Conservation (phyloP, 2,797 vertebrate genomes). For the Tarsius wallacei region DNA sequence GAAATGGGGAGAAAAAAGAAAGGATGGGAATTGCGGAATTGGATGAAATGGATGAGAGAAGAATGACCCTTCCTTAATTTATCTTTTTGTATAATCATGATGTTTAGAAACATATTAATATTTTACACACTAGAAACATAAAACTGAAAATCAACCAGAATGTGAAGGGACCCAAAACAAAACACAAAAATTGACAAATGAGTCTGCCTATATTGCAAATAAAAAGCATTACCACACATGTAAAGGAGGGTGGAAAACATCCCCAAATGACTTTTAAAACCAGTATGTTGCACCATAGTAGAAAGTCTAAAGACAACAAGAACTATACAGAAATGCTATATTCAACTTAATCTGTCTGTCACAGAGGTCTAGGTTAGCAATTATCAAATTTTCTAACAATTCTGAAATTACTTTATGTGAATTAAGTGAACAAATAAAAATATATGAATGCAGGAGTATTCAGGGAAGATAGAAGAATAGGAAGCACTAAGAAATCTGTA, state of each 20-base stretch:
- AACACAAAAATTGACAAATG: background rate
- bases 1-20: background rate
- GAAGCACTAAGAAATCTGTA: background rate
- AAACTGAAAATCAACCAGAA: background rate
- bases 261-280: background rate
- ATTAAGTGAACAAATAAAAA: background rate
- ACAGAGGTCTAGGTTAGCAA: background rate
- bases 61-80: background rate
- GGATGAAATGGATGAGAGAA: background rate
- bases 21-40: background rate
- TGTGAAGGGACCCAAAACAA: background rate
- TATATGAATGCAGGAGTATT: background rate
- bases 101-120: background rate
- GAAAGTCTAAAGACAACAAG: background rate
- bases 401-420: background rate
- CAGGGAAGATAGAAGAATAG: background rate
- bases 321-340: background rate
- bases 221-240: background rate
- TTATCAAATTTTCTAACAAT: background rate
- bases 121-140: background rate
- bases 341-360: background rate
- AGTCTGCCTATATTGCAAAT: background rate
- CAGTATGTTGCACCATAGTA: background rate
- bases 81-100: background rate
- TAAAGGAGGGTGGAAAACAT: accelerated